Base-by-base conservation (phyloP, 2,888 invertebrate species). In the Dasysyrphus tricinctus region DNA sequence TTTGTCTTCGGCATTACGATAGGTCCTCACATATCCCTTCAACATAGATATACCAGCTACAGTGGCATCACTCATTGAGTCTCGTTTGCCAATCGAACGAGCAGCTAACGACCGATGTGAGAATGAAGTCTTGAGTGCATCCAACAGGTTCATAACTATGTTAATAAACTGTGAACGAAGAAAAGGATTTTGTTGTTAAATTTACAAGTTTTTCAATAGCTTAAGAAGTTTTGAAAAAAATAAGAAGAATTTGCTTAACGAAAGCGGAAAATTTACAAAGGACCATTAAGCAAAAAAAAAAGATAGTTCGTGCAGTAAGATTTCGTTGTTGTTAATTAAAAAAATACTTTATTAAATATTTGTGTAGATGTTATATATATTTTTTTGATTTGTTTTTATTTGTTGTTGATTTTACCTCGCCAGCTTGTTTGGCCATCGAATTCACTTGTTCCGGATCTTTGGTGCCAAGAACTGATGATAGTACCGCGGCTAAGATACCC, bases 391-490 rank as follows among this genome's bases (percentile, higher is more conserved):
- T 16, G 6, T 37, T 75, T 63, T 19, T 44, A 93, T 94, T 69
- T 74, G 11, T 54, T 93, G 95, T 65, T 74, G 89, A 39, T 89
- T 89, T 95, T 96, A 97, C 97, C 97, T 97, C 97, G 93, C 97
- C 96, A 93, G 97, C 97, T 94, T 97, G 97, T 94, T 97, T 97
- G 94, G 97, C 97, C 96, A 97, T 97, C 94, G 96, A 96, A 94
- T 97, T 96, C 93, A 97, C 96, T 94, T 97, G 97, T 93, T 96
- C 96, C 92, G 97, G 97, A 94, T 97, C 96, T 95, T 96, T 96
- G 93, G 96, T 95, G 94, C 97, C 97, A 94, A 97, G 95, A 94
- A 97, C 95, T 93, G 97, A 96, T 93, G 97, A 96, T 94, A 98
- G 95, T 93, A 97, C 96, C 93, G 97, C 97, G 93, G 97, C 96